Percentiles rank a stretch among this genome's conserved stretches.
phyloP scores from a whole-genome alignment of 1,140 invertebrate species.

The Thaumetopoea pityocampa region DNA sequence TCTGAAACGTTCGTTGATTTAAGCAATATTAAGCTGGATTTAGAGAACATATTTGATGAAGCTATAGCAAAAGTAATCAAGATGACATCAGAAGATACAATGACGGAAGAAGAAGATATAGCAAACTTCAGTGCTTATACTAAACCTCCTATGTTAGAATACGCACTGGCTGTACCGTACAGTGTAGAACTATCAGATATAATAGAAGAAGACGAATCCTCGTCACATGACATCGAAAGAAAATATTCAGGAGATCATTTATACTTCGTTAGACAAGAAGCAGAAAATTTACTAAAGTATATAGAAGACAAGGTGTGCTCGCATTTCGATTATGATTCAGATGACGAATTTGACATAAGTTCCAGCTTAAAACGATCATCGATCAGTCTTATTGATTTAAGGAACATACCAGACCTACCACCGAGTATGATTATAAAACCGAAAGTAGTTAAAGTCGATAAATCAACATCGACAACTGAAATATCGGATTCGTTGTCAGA shows the following conservation, averaged over 20 bases:
- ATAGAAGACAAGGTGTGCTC: conserved; percentile 52
- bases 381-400: conserved; percentile 58
- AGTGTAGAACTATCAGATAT: conserved; percentile 66
- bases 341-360: conserved; percentile 54
- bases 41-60: conserved; percentile 58
- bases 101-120: conserved; percentile 60
- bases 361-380: conserved; percentile 44
- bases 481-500: conserved; percentile 56
- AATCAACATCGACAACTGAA: conserved; percentile 61
- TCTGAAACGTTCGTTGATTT: conserved; percentile 62
- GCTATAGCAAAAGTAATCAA: conserved; percentile 44
- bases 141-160: conserved; percentile 46
- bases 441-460: conserved; percentile 50
- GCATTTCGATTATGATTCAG: conserved; percentile 34
- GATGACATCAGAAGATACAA: conserved; percentile 53
- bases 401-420: conserved; percentile 64
- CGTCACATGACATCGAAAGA: conserved; percentile 44
- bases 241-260: conserved; percentile 38
- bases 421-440: conserved; percentile 62
- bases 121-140: conserved; percentile 63
- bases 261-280: conserved; percentile 29
- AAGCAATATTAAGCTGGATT: conserved; percentile 59
- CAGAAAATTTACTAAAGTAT: conserved; percentile 50
- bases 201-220: conserved; percentile 65
- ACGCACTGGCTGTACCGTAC: conserved; percentile 45